Percentiles rank a stretch among this genome's conserved stretches.
Evolutionary conservation across 2,888 invertebrate genomes (phyloP).

Genomic region (Autographa pulchrina): DNA sequence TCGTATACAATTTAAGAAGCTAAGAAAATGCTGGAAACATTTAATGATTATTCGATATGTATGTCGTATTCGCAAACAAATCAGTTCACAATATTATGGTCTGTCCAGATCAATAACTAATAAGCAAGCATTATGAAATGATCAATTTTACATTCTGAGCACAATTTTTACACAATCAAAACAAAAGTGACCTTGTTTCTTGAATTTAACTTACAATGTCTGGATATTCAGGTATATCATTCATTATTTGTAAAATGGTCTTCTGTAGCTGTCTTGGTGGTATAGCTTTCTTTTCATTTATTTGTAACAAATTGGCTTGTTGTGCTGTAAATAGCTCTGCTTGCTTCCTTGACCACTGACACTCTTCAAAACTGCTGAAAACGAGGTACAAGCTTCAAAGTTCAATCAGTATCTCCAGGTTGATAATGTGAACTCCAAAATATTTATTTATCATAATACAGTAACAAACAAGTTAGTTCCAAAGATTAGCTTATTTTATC

Average conservation of each 20-base stretch:
- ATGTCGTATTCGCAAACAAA: too few species aligned
- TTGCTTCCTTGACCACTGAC: slow-evolving; percentile 95
- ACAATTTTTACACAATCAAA: too few species aligned
- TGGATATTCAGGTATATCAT: slow-evolving; percentile 94
- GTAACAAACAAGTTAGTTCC: too few species aligned
- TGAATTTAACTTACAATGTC: slow-evolving; percentile 91
- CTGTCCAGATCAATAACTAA: too few species aligned
- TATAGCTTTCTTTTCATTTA: slow-evolving; percentile 94
- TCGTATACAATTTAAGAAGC: slow-evolving; percentile 96
- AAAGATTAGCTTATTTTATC: too few species aligned
- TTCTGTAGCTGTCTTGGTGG: slow-evolving; percentile 93
- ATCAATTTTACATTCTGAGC: too few species aligned
- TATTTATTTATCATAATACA: too few species aligned
- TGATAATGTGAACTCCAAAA: too few species aligned
- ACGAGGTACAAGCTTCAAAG: slow-evolving; percentile 39
- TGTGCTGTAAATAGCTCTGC: slow-evolving; percentile 97
- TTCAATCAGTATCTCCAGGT: background rate
- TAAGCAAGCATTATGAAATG: too few species aligned
- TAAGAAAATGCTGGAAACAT: slow-evolving; percentile 94
- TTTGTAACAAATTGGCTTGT: slow-evolving; percentile 94
- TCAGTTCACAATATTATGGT: too few species aligned
- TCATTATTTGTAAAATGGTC: slow-evolving; percentile 92
- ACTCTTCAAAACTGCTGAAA: slow-evolving; percentile 86
- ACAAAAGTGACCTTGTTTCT: background rate
- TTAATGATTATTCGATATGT: too few species aligned